Evolutionary conservation across 2,113 vertebrate genomes (phyloP).

Genomic region (Capreolus pygargus): DNA sequence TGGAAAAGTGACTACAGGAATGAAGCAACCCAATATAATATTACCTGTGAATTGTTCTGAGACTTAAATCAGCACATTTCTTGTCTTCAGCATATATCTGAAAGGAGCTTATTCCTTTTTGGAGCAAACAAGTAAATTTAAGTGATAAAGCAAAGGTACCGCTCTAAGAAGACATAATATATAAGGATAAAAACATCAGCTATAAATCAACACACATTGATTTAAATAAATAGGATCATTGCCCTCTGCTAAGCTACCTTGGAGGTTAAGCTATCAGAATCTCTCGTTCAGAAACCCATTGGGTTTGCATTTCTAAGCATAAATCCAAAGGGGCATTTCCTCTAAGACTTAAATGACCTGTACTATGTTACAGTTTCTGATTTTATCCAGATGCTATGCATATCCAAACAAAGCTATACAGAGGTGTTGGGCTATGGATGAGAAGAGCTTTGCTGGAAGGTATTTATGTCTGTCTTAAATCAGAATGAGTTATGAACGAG

Average conservation of each 20-base stretch:
- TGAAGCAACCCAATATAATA: background rate
- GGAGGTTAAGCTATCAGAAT: background rate
- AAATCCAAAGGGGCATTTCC: background rate
- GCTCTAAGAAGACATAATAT: constrained; percentile 61
- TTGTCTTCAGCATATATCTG: constrained; percentile 53
- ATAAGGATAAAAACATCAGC: constrained; percentile 76
- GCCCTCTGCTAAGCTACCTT: constrained; percentile 50
- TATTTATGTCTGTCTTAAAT: background rate
- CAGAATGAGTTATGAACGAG: background rate
- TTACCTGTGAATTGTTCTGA: background rate
- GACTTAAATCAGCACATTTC: constrained; percentile 49
- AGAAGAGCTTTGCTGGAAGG: background rate
- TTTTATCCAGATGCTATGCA: background rate
- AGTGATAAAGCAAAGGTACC: constrained; percentile 62
- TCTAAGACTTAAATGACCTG: background rate
- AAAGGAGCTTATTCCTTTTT: constrained; percentile 27
- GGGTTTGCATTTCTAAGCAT: constrained; percentile 21
- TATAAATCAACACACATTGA: constrained; percentile 79
- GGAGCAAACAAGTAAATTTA: constrained; percentile 57
- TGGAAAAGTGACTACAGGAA: background rate
- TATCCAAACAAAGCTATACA: background rate
- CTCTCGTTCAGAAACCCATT: background rate
- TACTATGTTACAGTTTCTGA: background rate
- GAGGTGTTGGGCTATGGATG: rapidly evolving
- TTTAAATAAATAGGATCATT: constrained; percentile 77